Base-by-base conservation (phyloP, 2,888 invertebrate species). In the Plebejus argus region DNA sequence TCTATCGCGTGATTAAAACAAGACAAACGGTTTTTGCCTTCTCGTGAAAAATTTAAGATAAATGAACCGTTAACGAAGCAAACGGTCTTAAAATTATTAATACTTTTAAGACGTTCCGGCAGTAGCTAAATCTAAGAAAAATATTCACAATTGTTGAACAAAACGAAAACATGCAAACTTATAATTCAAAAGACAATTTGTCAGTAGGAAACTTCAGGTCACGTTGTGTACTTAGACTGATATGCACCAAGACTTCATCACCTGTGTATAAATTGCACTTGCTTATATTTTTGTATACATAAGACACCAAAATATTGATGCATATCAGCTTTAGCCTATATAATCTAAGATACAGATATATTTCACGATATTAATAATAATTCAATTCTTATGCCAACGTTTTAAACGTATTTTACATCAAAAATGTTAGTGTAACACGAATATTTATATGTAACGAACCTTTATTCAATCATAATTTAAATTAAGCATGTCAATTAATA, bases 151-250 rank as follows among this genome's bases (percentile, higher is more conserved):
- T 7, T 20, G 20, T 35, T n/a, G 12, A 61, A 45, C 12, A 56
- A 20, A 58, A 76, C 3, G 35, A 18, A 58, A 20, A 20, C 33
- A 61, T 35, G 76, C 35, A 20, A 76, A 45, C 39, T 66, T 58
- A 66, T 66, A 15, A 61, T 33, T 71, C 35, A n/a, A 35, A 35
- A 71, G 39, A 71, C 71, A 71, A n/a, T 71, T 71, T 39, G 71
- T 71, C 71, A 20, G 61, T 39, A 76, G 18, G 39, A 76, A 76
- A 53, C 49, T 76, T 76, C 76, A 76, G 76, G 76, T 76, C 76
- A 76, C 76, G 76, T 70, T 70, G 76, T 76, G 76, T 53, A 76
- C 70, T 49, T 70, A 39, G 70, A 70, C 66, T 7, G 28, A 76
- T 45, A 76, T 71, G 15, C 35, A 20, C n/a, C 20, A 20, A 39